Conservation (phyloP, 2,797 vertebrate genomes). For the Coreius guichenoti region DNA sequence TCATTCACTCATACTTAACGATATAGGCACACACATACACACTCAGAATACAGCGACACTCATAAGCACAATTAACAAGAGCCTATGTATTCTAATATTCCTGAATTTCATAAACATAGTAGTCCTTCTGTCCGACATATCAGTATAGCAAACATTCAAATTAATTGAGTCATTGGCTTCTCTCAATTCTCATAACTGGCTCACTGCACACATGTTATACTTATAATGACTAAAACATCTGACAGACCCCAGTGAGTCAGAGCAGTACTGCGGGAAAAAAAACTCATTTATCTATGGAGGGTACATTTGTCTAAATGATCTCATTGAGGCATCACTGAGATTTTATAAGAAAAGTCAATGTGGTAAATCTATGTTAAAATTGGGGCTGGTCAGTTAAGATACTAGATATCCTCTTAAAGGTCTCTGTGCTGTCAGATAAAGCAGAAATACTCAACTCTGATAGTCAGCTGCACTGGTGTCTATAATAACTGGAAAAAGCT, state of each 20-base stretch:
- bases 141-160: constrained; percentile 13
- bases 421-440: constrained; percentile 4
- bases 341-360: constrained; percentile 15
- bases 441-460: neutral
- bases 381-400: neutral
- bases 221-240: constrained; percentile 29
- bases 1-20: constrained; percentile 5
- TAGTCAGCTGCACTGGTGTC: neutral
- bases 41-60: neutral
- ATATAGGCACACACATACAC: constrained; percentile 6
- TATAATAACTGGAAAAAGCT: neutral
- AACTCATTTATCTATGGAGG: neutral
- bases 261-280: neutral
- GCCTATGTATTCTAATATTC: neutral
- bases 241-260: constrained; percentile 26
- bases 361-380: constrained; percentile 22
- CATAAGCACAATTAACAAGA: neutral
- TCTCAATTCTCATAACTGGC: constrained; percentile 29
- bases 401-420: neutral
- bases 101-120: neutral
- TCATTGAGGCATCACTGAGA: neutral
- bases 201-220: constrained; percentile 24
- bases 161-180: constrained; percentile 23
- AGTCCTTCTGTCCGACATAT: neutral
- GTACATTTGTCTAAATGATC: constrained; percentile 28